Evolutionary conservation across 2,888 invertebrate species (phyloP), one percentile per base, ranked within the genome.

Genomic region (Hylaea fasciaria): DNA sequence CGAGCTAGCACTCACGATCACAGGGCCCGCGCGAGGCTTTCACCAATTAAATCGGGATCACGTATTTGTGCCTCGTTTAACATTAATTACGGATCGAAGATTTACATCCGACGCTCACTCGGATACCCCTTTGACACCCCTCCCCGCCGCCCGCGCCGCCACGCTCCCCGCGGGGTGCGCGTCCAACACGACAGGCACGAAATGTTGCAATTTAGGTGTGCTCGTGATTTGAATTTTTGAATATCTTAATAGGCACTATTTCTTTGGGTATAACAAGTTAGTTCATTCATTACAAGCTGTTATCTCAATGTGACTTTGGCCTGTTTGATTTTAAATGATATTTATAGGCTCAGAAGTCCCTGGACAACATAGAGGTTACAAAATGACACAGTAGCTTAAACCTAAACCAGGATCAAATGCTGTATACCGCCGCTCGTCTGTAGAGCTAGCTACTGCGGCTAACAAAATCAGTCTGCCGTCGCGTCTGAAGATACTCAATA

Each of bases 201-300:
- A 12, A 37, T 37, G 44, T 13, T 45, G 46, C 39, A 16, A 55
- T 55, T 55, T 32, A 55, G 47, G 16, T 47, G 9, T 11, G 17
- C 28, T 22, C 47, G 47, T 55, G 54, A 41, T 47, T 40, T 29
- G 54, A 54, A 54, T 54, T 16, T 41, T 10, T 37, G 10, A 37
- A n/a, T 37, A 12, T 10, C 37, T 37, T 7, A 10, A 35, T 2
- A 35, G 35, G 4, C 10, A 35, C 7, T 28, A 28, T 5, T 10
- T 32, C 32, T 37, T 35, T 35, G 10, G 9, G 46, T n/a, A 13
- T n/a, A 39, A 12, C n/a, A 39, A 8, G 9, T 12, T 39, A 2
- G 39, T 39, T 39, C n/a, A 39, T 39, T 39, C n/a, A 39, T 39
- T 39, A n/a, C 5, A 12, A 39, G 2, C 39, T 2, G 3, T 2